Conservation (phyloP, 2,113 vertebrate genomes). For the Tor tambroides region DNA sequence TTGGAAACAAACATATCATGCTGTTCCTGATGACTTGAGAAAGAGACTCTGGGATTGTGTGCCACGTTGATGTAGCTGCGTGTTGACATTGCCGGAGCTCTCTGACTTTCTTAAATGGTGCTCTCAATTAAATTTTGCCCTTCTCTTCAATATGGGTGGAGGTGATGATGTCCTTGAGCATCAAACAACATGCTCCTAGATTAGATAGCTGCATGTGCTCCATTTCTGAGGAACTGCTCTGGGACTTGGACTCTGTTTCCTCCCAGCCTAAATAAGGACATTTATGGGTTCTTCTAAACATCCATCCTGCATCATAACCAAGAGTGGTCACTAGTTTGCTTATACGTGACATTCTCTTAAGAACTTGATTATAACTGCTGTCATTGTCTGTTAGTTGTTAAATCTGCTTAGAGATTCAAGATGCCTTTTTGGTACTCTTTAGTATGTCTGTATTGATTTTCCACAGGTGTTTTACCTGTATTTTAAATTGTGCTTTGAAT, state of each 20-base stretch:
- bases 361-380: background rate
- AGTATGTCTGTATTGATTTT: background rate
- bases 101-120: slow-evolving; percentile 64
- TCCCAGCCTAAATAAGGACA: slow-evolving; percentile 8
- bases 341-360: background rate
- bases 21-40: slow-evolving; percentile 12
- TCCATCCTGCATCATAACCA: background rate
- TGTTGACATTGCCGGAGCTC: slow-evolving; percentile 53
- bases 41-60: background rate
- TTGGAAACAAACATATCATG: slow-evolving; percentile 1
- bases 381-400: background rate
- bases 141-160: slow-evolving; percentile 19
- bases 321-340: background rate
- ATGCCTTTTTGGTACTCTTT: background rate
- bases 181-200: slow-evolving; percentile 39
- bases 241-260: slow-evolving; percentile 29
- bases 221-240: slow-evolving; percentile 32
- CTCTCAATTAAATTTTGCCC: slow-evolving; percentile 57
- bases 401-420: background rate
- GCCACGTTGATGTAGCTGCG: background rate
- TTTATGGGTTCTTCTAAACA: slow-evolving; percentile 4
- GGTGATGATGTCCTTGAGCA: slow-evolving; percentile 45
- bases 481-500: background rate
- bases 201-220: slow-evolving; percentile 38
- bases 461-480: background rate